phyloP scores from a whole-genome alignment of 53 echinoderm and acorn worm genomes.

The Holothuria scabra region DNA sequence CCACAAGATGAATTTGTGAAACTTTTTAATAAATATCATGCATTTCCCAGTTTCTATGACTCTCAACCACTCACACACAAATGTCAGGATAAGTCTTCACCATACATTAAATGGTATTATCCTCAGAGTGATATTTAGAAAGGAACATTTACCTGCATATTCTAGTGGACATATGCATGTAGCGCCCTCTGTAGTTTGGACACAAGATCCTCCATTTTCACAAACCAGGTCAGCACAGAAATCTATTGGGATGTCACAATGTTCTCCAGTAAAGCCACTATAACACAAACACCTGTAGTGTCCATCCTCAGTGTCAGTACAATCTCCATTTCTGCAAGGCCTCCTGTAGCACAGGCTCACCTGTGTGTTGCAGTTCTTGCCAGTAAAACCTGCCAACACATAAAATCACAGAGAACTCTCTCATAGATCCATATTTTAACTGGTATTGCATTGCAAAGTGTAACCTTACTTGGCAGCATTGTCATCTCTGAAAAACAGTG shows the following conservation, averaged over 20 bases:
- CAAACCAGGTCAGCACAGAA: conserved; percentile 31
- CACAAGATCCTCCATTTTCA: conserved; percentile 41
- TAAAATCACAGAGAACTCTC: not conserved
- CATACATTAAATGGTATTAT: too few species aligned
- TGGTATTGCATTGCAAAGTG: too few species aligned
- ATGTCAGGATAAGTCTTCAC: too few species aligned
- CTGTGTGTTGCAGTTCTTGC: not conserved
- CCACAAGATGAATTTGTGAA: too few species aligned
- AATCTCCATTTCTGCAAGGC: conserved; percentile 15
- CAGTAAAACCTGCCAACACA: not conserved
- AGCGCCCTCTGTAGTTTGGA: conserved; percentile 29
- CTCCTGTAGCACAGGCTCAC: not conserved
- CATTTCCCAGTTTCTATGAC: too few species aligned
- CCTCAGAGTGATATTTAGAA: too few species aligned
- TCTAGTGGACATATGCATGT: conserved; percentile 21
- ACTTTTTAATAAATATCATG: too few species aligned
- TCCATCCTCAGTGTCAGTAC: conserved; percentile 2
- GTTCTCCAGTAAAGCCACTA: conserved; percentile 27
- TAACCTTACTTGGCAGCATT: too few species aligned
- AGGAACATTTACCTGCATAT: conserved; percentile 41
- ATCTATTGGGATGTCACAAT: conserved; percentile 25
- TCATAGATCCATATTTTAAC: too few species aligned
- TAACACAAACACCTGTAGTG: conserved; percentile 9
- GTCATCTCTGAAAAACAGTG: too few species aligned
- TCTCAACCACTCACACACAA: too few species aligned